Evolutionary conservation across 2,113 vertebrate genomes (phyloP).

Genomic region (Eulacestoma nigropectus): DNA sequence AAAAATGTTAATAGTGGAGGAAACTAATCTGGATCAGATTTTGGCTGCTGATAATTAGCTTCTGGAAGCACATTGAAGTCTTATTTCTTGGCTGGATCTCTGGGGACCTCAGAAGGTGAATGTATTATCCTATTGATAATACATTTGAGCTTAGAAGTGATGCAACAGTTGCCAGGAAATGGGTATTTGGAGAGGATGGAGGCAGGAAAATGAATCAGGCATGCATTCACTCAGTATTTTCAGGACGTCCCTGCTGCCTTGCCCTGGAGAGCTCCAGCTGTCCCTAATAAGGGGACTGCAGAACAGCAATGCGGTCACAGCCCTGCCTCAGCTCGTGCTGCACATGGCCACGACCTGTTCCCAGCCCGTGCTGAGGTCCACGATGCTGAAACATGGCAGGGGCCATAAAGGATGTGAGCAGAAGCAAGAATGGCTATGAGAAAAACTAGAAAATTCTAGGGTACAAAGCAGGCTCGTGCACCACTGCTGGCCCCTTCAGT

Average conservation of each 20-base stretch:
- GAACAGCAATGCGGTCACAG: accelerated
- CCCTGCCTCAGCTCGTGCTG: neutral
- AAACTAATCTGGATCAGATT: neutral
- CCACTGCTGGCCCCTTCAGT: neutral
- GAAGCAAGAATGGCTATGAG: neutral
- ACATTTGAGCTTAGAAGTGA: neutral
- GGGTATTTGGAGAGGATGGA: neutral
- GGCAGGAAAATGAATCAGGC: neutral
- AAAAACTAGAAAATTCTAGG: neutral
- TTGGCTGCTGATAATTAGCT: neutral
- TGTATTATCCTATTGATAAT: neutral
- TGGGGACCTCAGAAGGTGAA: neutral
- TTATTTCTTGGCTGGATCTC: neutral
- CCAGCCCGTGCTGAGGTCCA: neutral
- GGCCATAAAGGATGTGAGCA: no score
- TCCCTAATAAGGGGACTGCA: neutral
- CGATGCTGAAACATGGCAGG: neutral
- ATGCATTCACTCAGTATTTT: neutral
- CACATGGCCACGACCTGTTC: neutral
- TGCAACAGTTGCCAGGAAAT: neutral
- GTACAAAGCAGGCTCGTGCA: neutral
- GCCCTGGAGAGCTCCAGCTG: neutral
- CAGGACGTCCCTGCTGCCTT: neutral
- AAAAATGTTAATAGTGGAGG: neutral
- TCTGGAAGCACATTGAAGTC: neutral